Percentiles rank a stretch among this genome's conserved stretches.
phyloP scores from a whole-genome alignment of 2,888 invertebrate species.

The Tenthredo distinguenda region DNA sequence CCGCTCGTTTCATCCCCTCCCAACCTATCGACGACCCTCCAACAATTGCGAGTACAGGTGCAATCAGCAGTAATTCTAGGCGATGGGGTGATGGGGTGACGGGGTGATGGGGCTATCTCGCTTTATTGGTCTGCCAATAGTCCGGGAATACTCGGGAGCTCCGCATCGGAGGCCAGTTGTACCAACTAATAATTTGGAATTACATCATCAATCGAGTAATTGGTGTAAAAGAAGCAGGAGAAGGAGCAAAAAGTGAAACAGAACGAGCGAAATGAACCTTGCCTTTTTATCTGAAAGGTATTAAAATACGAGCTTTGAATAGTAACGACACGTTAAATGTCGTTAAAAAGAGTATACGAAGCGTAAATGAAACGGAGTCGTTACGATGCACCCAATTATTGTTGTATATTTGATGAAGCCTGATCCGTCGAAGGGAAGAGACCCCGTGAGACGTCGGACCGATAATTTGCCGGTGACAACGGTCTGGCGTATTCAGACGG shows the following conservation, averaged over 20 bases:
- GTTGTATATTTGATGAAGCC: neutral
- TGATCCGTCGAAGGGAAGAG: neutral
- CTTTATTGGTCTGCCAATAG: conserved; percentile 24
- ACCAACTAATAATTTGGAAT: conserved; percentile 25
- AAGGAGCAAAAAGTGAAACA: neutral
- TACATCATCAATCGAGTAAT: neutral
- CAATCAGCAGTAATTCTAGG: conserved; percentile 41
- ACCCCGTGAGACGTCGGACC: neutral
- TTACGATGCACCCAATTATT: neutral
- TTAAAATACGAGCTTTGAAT: neutral
- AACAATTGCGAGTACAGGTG: conserved; percentile 34
- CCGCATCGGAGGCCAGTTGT: neutral
- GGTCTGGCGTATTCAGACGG: neutral
- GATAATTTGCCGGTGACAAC: conserved; percentile 4
- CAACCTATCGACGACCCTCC: conserved; percentile 18
- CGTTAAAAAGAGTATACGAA: neutral
- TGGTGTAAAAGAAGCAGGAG: neutral
- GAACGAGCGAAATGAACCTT: neutral
- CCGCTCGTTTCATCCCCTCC: neutral
- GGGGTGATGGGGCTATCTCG: conserved; percentile 19
- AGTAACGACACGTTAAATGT: neutral
- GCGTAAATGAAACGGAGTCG: neutral
- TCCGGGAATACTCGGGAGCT: neutral
- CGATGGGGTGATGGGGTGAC: conserved; percentile 13
- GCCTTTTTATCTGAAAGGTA: no score